These are phyloP conservation scores for Loxodonta africana DNA, from an alignment of 2,113 vertebrate species.

Conservation along the genomic window DNA sequence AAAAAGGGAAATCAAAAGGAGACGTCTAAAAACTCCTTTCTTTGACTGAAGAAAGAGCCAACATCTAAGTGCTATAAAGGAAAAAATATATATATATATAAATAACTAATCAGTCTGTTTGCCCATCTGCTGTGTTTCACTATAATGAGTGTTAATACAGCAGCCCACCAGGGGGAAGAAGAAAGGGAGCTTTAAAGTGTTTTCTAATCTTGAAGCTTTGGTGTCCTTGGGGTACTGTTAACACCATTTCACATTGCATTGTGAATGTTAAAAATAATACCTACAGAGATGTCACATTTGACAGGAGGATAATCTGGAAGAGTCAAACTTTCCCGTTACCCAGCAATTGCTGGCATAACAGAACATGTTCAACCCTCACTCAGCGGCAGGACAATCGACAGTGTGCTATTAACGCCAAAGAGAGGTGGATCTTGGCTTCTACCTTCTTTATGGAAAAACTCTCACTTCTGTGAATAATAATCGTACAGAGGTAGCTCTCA, in stretches of 20 bases:
- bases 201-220: conserved; percentile 58
- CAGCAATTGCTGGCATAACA: background rate
- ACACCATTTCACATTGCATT: conserved; percentile 37
- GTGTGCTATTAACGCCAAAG: conserved; percentile 14
- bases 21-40: conserved; percentile 59
- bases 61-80: conserved; percentile 54
- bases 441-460: conserved; percentile 49
- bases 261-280: conserved; percentile 48
- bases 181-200: conserved; percentile 47
- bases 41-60: conserved; percentile 62
- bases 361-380: background rate
- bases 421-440: background rate
- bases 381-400: background rate
- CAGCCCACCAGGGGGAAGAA: background rate
- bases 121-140: conserved; percentile 66
- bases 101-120: conserved; percentile 40
- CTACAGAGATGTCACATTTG: background rate
- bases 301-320: conserved; percentile 29
- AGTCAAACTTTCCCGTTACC: background rate
- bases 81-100: background rate
- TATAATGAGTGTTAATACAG: conserved; percentile 70
- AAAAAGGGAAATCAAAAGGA: conserved; percentile 73
- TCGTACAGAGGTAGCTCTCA: background rate
- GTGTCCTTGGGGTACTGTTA: conserved; percentile 64
- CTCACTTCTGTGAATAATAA: background rate